Evolutionary conservation across 2,888 invertebrate genomes (phyloP).

Genomic region (Eubasilissa splendida): DNA sequence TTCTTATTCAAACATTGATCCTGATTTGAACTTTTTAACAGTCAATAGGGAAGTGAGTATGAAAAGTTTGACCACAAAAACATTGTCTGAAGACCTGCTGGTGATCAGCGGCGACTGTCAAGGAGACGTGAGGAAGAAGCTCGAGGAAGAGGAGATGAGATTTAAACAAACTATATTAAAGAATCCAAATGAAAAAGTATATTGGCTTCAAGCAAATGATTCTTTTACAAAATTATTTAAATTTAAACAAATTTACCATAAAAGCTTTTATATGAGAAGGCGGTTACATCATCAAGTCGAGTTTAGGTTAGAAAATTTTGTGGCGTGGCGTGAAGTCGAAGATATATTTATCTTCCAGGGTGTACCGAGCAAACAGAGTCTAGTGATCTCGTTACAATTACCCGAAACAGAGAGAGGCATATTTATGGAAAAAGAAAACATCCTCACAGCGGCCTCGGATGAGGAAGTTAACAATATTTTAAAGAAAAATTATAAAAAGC

Average conservation of each 20-base stretch:
- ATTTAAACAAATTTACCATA: background rate
- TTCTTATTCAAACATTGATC: no score
- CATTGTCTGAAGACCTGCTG: no score
- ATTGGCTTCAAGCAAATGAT: background rate
- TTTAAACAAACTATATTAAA: background rate
- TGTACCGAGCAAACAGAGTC: background rate
- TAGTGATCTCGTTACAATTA: background rate
- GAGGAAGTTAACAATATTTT: no score
- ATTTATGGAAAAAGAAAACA: no score
- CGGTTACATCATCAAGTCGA: background rate
- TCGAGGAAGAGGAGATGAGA: background rate
- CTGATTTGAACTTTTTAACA: no score
- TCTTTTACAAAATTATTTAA: background rate
- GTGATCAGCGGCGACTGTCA: background rate
- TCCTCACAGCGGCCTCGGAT: no score
- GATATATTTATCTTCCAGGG: background rate
- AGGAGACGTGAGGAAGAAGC: background rate
- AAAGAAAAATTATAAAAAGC: no score
- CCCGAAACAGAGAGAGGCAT: no score
- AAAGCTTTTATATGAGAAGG: background rate
- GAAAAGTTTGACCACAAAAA: no score
- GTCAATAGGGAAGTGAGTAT: no score
- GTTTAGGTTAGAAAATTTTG: background rate
- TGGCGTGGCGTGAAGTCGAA: background rate
- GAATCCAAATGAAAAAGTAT: background rate